These are phyloP conservation scores for Hippasteria phrygiana DNA, from an alignment of 53 echinoderm and acorn worm genomes.

Conservation along the genomic window DNA sequence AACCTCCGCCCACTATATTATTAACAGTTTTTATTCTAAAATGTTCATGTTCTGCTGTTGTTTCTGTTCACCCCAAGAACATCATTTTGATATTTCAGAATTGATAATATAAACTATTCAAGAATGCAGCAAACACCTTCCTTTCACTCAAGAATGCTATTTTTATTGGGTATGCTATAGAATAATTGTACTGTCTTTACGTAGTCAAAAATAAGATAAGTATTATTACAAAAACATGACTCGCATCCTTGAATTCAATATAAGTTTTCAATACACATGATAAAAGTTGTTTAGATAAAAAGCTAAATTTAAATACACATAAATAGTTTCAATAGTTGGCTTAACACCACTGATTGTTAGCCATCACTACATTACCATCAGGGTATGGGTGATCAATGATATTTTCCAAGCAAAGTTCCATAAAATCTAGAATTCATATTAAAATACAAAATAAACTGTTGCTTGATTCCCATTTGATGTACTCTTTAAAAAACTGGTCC, in stretches of 20 bases:
- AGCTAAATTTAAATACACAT: slow-evolving; percentile 59
- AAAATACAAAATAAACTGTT: too few relatives aligned
- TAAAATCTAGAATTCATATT: neutral
- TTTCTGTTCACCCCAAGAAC: too few relatives aligned
- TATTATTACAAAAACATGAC: slow-evolving; percentile 48
- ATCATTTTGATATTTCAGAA: too few relatives aligned
- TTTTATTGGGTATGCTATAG: slow-evolving; percentile 58
- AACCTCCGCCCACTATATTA: too few relatives aligned
- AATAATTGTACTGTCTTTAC: slow-evolving; percentile 47
- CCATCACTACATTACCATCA: neutral
- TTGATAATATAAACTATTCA: too few relatives aligned
- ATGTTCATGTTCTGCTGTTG: too few relatives aligned
- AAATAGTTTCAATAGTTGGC: slow-evolving; percentile 25
- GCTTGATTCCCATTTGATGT: too few relatives aligned
- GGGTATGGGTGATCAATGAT: too few relatives aligned
- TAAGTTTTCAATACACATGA: slow-evolving; percentile 44
- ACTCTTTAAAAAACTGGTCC: too few relatives aligned
- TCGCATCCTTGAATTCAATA: slow-evolving; percentile 51
- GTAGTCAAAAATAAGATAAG: slow-evolving; percentile 62
- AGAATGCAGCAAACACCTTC: too few relatives aligned
- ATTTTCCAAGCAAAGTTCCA: too few relatives aligned
- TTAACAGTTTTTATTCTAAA: too few relatives aligned
- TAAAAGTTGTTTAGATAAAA: slow-evolving; percentile 54
- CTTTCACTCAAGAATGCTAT: slow-evolving; percentile 61
- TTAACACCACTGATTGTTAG: neutral